Conservation (phyloP, 1,140 invertebrate species). For the Solenopsis invicta region DNA sequence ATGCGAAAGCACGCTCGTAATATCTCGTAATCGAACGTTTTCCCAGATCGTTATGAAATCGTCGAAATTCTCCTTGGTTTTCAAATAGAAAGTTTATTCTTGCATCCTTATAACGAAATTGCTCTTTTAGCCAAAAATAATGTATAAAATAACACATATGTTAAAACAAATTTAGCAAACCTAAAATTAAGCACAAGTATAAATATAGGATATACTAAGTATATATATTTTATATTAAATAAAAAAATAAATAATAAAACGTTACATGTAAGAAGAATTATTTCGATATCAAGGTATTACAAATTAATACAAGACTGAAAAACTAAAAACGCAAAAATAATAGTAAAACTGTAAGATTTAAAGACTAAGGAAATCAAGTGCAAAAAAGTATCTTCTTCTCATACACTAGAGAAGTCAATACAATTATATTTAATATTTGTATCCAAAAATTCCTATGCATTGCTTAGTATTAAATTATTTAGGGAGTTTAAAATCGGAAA, state of each 20-base stretch:
- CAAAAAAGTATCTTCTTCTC: background rate
- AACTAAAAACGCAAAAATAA: background rate
- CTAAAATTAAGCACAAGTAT: background rate
- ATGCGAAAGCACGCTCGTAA: background rate
- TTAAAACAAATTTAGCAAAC: background rate
- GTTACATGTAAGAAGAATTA: background rate
- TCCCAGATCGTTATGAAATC: conserved; percentile 38
- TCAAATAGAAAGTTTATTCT: background rate
- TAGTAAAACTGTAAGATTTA: background rate
- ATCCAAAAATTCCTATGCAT: background rate
- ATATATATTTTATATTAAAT: background rate
- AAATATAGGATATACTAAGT: background rate
- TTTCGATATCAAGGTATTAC: background rate
- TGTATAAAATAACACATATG: background rate
- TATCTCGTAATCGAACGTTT: conserved; percentile 30
- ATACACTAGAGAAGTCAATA: background rate
- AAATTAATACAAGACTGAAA: background rate
- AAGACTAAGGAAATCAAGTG: background rate
- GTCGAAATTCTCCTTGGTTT: background rate
- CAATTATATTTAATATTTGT: background rate
- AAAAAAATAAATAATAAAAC: background rate
- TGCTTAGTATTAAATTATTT: background rate
- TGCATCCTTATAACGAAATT: background rate
- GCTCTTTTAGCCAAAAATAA: background rate
- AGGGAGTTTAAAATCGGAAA: background rate